These are phyloP conservation scores for Cancer borealis DNA, from an alignment of 2,888 invertebrate species.

Conservation along the genomic window DNA sequence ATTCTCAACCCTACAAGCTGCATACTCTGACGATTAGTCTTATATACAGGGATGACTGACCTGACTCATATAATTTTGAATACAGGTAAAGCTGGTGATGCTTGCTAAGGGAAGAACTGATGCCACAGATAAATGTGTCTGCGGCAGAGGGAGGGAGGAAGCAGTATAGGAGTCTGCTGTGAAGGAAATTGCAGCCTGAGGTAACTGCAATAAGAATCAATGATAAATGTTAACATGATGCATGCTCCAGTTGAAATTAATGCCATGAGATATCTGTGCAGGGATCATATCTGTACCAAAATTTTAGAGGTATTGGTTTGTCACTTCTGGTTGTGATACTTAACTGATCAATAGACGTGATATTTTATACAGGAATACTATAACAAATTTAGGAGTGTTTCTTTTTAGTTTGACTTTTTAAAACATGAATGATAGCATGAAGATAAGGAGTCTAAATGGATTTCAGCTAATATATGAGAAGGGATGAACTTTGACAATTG, in stretches of 20 bases:
- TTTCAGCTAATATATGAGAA: not conserved
- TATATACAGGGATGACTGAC: not conserved
- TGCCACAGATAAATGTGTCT: not conserved
- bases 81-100: not conserved
- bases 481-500: not conserved
- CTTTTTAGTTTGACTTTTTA: not conserved
- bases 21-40: not conserved
- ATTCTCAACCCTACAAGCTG: not conserved
- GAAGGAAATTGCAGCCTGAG: too few relatives aligned
- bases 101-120: not conserved
- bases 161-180: too few relatives aligned
- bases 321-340: not conserved
- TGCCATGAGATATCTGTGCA: not conserved
- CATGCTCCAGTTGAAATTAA: not conserved
- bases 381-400: too few relatives aligned
- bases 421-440: too few relatives aligned
- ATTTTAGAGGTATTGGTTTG: not conserved
- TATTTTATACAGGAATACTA: not conserved
- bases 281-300: not conserved
- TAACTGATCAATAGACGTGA: not conserved
- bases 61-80: not conserved
- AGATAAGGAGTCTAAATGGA: not conserved
- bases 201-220: not conserved
- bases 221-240: not conserved
- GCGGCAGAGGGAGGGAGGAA: not conserved